Percentiles rank a stretch among this genome's conserved stretches.
Conservation (phyloP, 1,140 invertebrate species). For the Drosophila ercepeae region DNA sequence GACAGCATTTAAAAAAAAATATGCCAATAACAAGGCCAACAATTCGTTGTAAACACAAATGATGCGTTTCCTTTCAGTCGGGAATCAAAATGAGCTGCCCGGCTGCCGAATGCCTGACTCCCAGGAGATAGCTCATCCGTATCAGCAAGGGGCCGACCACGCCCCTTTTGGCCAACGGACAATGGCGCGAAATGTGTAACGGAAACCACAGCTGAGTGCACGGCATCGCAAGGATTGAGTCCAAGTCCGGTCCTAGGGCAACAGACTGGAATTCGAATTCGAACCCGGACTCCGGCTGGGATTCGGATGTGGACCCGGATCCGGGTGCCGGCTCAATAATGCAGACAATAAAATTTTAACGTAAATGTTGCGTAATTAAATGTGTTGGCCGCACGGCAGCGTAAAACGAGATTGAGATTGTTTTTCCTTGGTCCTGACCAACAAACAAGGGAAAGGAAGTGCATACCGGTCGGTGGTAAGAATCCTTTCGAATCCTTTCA, state of each 20-base stretch:
- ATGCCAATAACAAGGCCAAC: conserved; percentile 43
- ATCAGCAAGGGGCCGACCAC: conserved; percentile 35
- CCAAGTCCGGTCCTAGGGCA: conserved; percentile 28
- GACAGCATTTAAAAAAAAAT: conserved; percentile 31
- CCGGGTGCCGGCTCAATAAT: conserved; percentile 53
- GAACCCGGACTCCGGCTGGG: conserved; percentile 29
- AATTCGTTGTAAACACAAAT: conserved; percentile 48
- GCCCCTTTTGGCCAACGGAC: conserved; percentile 26
- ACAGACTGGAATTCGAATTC: conserved; percentile 2
- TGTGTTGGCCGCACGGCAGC: conserved; percentile 41
- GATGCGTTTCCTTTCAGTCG: conserved; percentile 48
- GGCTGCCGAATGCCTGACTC: conserved; percentile 3
- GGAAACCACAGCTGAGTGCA: conserved; percentile 74
- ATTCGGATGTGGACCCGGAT: conserved; percentile 25
- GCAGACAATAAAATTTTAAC: conserved; percentile 77
- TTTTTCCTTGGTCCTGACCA: conserved; percentile 26
- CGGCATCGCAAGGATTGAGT: conserved; percentile 41
- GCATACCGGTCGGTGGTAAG: background rate
- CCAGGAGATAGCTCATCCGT: conserved; percentile 36
- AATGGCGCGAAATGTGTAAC: conserved; percentile 71
- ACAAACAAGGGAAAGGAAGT: conserved; percentile 16
- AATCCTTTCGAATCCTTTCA: conserved; percentile 39
- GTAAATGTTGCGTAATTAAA: conserved; percentile 73
- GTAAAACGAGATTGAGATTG: conserved; percentile 60
- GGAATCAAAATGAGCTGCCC: conserved; percentile 30